Evolutionary conservation across 2,888 invertebrate species (phyloP).

Genomic region (Pinctada fucata): DNA sequence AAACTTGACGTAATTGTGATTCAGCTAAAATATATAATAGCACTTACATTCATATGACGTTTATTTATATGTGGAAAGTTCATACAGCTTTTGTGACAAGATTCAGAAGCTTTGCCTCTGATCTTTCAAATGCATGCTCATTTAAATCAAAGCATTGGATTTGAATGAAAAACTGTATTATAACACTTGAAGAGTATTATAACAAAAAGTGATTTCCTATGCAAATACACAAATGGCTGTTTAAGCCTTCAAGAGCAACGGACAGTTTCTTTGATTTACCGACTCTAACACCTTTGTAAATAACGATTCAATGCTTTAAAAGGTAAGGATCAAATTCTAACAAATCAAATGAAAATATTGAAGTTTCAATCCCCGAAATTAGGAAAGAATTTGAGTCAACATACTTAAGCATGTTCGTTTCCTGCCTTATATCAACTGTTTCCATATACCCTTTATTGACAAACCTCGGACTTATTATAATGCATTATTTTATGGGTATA

Average conservation of each 20-base stretch:
- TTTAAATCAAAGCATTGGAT: no score
- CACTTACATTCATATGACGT: no score
- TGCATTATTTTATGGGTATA: no score
- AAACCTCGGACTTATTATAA: no score
- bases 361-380: background rate
- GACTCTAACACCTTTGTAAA: background rate
- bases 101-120: no score
- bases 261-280: background rate
- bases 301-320: background rate
- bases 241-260: background rate
- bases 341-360: constrained; percentile 3
- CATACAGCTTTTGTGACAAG: no score
- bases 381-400: background rate
- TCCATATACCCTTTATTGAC: no score
- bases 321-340: background rate
- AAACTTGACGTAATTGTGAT: no score
- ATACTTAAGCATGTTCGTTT: background rate
- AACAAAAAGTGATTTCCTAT: background rate
- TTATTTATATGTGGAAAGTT: no score
- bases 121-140: no score
- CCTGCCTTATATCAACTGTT: no score
- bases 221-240: background rate
- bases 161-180: background rate
- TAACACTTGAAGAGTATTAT: background rate
- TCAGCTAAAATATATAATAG: no score